A percentile compares a stretch with the other conserved stretches of the same genome.
These are phyloP conservation scores for Heterotis niloticus DNA, from an alignment of 2,113 vertebrate species.

Conservation along the genomic window DNA sequence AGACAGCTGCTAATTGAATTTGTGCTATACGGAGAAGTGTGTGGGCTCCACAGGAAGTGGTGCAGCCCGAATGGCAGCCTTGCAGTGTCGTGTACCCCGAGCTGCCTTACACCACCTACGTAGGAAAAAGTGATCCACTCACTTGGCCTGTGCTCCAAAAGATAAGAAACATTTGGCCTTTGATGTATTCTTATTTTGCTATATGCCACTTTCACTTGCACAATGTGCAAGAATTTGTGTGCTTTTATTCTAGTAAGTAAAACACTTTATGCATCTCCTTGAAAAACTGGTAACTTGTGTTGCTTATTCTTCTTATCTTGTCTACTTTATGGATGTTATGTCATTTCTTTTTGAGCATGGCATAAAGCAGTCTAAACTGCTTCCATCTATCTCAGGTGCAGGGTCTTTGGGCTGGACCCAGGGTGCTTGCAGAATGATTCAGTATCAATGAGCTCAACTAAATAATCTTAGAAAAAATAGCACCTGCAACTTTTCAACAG, in stretches of 20 bases:
- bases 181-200: not conserved
- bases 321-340: not conserved
- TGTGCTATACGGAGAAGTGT: slow-evolving; percentile 51
- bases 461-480: no score
- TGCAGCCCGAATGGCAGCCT: slow-evolving; percentile 72
- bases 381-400: no score
- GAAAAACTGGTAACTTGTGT: not conserved
- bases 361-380: no score
- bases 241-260: not conserved
- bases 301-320: no score
- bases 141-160: slow-evolving; percentile 45
- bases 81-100: slow-evolving; percentile 55
- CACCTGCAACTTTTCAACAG: no score
- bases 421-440: no score
- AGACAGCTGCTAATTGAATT: slow-evolving; percentile 32
- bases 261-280: not conserved
- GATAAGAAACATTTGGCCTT: slow-evolving; percentile 8
- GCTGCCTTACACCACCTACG: slow-evolving; percentile 78
- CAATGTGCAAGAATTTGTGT: not conserved
- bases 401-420: no score
- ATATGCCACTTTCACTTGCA: not conserved
- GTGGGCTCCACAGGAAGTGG: slow-evolving; percentile 77
- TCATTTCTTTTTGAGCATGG: no score
- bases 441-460: no score
- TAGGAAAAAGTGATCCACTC: slow-evolving; percentile 85